Conservation (phyloP, 2,888 invertebrate genomes). For the Stegana nigrithorax region DNA sequence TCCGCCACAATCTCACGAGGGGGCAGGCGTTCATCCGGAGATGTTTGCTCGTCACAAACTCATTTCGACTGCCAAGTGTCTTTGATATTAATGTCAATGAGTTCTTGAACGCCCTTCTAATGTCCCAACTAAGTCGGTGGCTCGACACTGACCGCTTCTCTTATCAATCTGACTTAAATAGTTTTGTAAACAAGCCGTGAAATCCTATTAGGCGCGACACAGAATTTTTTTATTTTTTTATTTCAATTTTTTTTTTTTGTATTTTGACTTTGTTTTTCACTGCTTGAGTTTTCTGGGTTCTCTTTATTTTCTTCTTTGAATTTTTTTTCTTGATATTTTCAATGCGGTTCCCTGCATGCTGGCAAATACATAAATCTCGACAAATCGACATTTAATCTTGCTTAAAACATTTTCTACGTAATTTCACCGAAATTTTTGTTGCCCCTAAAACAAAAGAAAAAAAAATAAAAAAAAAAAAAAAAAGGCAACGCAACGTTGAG, state of each 20-base stretch:
- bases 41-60: too few species aligned
- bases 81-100: background rate
- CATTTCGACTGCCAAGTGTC: background rate
- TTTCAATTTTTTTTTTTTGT: too few species aligned
- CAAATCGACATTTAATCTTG: constrained; percentile 53
- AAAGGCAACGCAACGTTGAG: constrained; percentile 29
- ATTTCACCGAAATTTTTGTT: constrained; percentile 52
- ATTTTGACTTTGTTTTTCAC: too few species aligned
- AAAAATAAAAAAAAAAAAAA: background rate
- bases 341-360: too few species aligned
- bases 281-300: too few species aligned
- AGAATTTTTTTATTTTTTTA: too few species aligned
- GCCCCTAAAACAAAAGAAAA: too few species aligned
- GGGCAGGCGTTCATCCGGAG: background rate
- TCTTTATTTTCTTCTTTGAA: too few species aligned
- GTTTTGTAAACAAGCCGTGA: constrained; percentile 4
- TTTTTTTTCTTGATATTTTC: too few species aligned
- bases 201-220: constrained; percentile 17
- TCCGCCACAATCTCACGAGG: background rate
- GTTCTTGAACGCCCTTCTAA: background rate
- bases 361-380: constrained; percentile 44
- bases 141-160: background rate
- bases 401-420: constrained; percentile 60
- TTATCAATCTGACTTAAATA: background rate
- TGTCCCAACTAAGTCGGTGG: background rate